These are phyloP conservation scores for Cyprinodon brontotheroides DNA, from an alignment of 2,113 vertebrate genomes.

Conservation along the genomic window DNA sequence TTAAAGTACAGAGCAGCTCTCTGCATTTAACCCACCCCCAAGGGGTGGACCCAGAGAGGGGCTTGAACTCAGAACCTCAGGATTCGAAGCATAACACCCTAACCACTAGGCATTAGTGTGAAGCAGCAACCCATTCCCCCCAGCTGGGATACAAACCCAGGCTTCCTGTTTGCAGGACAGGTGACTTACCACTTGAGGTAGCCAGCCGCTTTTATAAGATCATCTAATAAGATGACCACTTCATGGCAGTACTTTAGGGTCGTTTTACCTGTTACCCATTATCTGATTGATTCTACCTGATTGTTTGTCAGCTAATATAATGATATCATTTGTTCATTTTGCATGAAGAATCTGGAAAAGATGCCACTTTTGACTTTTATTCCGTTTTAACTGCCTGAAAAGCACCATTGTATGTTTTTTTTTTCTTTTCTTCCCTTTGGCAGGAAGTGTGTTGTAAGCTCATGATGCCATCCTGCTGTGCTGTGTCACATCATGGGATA, in stretches of 20 bases:
- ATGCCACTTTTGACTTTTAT: conserved; percentile 24
- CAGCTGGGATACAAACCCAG: too few species aligned
- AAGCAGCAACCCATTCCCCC: too few species aligned
- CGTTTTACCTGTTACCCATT: conserved; percentile 50
- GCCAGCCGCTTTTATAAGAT: too few species aligned
- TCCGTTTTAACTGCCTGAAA: conserved; percentile 7
- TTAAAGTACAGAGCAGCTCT: too few species aligned
- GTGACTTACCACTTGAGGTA: too few species aligned
- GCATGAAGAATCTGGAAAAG: conserved; percentile 27
- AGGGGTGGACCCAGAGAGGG: too few species aligned
- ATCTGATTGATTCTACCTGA: conserved; percentile 58
- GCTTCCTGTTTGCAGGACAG: too few species aligned
- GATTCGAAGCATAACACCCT: too few species aligned
- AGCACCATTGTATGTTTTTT: conserved; percentile 20
- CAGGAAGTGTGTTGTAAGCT: conserved; percentile 5
- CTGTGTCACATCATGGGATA: conserved; percentile 21
- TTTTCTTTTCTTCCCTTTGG: too few species aligned
- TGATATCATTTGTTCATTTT: conserved; percentile 44
- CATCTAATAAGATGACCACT: conserved; percentile 71
- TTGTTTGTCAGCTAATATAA: conserved; percentile 62
- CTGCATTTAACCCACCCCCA: too few species aligned
- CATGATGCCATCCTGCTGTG: conserved; percentile 13
- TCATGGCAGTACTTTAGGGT: conserved; percentile 54
- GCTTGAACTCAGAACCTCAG: too few species aligned
- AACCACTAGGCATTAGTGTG: too few species aligned